Base-by-base conservation (phyloP, 2,797 vertebrate genomes). In the Hydrolagus colliei region DNA sequence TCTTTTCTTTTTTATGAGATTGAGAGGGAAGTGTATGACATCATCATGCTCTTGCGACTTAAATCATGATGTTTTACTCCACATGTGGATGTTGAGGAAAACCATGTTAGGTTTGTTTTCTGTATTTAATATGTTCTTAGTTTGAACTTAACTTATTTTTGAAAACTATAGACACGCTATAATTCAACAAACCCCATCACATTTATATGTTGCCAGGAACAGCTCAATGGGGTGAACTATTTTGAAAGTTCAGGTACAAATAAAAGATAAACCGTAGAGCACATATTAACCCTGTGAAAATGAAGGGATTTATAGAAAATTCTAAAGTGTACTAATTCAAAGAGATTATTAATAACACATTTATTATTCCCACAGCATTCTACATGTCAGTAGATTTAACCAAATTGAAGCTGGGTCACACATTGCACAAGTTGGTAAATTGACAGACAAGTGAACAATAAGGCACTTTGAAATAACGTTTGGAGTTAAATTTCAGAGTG, bases 31-130 rank as follows among this genome's bases (percentile, higher is more conserved):
- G 52, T 16, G 68, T 52, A 32, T 84, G 62, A 84, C 65, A 84
- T 84, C 65, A 84, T 35, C 79, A 4, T 68, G 32, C 63, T 32
- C 18, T 16, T 68, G 10, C 67, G 79, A 71, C 12, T 68, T 71
- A 16, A 52, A 67, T 71, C 79, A 71, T 84, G 79, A 32, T 84
- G 79, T 71, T 84, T 84, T 68, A 68, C 79, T 71, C 65, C 71
- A 71, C 79, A 84, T 84, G 63, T 84, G 79, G 63, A 84, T 68
- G 18, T 84, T 71, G 32, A 71, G 41, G 79, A 71, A 71, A 84
- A 12, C 27, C 79, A 84, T 52, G 65, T 84, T 82, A 20, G 35
- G 62, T 9, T 61, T 84, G 9, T 84, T 84, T 84, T n/a, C 6
- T 52, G 20, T 41, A 71, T 84, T 32, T 20, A 71, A 84, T 71